A percentile compares a stretch with the other conserved stretches of the same genome.
These are phyloP conservation scores for Coracopsis vasa DNA, from an alignment of 2,113 vertebrate genomes.

Conservation along the genomic window DNA sequence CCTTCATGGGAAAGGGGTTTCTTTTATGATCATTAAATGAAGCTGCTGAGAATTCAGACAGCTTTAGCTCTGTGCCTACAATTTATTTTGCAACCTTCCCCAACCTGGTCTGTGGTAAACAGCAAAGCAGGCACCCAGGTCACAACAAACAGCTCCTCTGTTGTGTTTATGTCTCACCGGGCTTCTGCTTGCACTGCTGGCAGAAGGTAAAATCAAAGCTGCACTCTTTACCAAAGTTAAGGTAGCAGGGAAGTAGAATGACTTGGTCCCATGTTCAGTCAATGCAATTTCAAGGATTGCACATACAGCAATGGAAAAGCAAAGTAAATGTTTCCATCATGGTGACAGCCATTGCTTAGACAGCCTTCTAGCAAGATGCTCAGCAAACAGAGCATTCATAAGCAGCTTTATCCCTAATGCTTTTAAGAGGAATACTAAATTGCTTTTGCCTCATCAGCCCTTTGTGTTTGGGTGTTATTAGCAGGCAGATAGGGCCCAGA, in stretches of 20 bases:
- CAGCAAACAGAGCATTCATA: neutral
- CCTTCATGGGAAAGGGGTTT: neutral
- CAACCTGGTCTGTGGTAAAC: rapidly evolving
- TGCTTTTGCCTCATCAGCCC: neutral
- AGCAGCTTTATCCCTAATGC: neutral
- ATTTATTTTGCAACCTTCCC: neutral
- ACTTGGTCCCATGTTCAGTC: neutral
- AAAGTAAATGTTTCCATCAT: neutral
- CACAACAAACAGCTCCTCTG: neutral
- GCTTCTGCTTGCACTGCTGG: neutral
- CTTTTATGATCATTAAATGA: neutral
- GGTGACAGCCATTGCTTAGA: neutral
- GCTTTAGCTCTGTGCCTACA: neutral
- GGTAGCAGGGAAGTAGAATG: rapidly evolving
- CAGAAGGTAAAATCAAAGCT: neutral
- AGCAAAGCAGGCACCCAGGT: neutral
- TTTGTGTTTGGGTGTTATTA: neutral
- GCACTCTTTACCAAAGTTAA: rapidly evolving
- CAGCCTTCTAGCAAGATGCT: neutral
- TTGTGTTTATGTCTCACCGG: rapidly evolving
- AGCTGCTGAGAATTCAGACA: rapidly evolving
- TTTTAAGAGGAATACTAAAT: neutral
- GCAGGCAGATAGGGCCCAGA: neutral
- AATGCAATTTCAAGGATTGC: neutral
- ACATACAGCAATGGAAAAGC: neutral